These are phyloP conservation scores for Idaea biselata DNA, from an alignment of 2,888 invertebrate genomes.

Conservation along the genomic window DNA sequence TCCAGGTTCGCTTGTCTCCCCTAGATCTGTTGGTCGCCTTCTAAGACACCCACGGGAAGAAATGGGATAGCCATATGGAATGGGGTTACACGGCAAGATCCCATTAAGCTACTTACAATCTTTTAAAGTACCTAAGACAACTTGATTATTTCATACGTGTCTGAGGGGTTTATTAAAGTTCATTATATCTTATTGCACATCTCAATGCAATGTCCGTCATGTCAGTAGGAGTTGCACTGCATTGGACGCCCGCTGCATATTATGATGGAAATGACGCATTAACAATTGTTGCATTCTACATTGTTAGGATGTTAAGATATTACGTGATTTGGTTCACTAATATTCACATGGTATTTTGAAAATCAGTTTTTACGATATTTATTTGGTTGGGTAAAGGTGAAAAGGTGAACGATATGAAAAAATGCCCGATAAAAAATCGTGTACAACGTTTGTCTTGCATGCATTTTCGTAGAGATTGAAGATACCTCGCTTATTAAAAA, in stretches of 20 bases:
- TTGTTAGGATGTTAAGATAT: constrained; percentile 18
- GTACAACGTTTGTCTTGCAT: too few species aligned
- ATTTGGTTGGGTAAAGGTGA: too few species aligned
- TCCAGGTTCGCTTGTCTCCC: too few species aligned
- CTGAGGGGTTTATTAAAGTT: background rate
- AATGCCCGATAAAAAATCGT: too few species aligned
- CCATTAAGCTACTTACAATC: background rate
- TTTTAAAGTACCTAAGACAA: background rate
- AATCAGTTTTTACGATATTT: too few species aligned
- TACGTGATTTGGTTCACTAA: constrained; percentile 19
- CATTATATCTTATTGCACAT: constrained; percentile 12
- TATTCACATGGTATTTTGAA: too few species aligned
- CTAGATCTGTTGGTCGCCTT: too few species aligned
- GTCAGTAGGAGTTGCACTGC: background rate
- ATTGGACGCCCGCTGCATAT: constrained; percentile 19
- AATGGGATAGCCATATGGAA: background rate
- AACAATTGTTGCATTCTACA: constrained; percentile 24
- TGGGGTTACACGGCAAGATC: background rate
- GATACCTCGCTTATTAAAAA: too few species aligned
- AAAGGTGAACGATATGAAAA: too few species aligned
- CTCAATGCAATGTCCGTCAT: constrained; percentile 5
- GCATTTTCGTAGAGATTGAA: too few species aligned
- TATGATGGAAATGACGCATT: constrained; percentile 23
- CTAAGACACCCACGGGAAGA: too few species aligned
- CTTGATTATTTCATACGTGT: background rate